Percentiles rank a stretch among this genome's conserved stretches.
These are phyloP conservation scores for Drosophila varians DNA, from an alignment of 1,140 invertebrate species.

Conservation along the genomic window DNA sequence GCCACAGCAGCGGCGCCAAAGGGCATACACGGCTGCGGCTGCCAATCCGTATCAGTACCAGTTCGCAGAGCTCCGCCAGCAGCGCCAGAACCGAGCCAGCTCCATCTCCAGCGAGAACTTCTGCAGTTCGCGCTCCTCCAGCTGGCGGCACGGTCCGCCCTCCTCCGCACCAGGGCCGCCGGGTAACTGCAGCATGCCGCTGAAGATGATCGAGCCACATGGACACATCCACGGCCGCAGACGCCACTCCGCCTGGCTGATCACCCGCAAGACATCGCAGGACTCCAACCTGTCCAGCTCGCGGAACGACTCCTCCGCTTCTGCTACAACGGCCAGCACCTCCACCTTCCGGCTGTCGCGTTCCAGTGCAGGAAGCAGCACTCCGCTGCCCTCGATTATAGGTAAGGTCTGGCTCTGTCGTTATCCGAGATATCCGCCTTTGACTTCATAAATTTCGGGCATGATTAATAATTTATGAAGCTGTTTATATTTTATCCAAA, in stretches of 20 bases:
- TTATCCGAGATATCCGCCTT: too few species aligned
- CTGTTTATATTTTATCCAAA: background rate
- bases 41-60: conserved; percentile 91
- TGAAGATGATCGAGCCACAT: conserved; percentile 88
- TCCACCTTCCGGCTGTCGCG: conserved; percentile 93
- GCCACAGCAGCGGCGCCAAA: conserved; percentile 64
- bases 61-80: conserved; percentile 90
- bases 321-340: conserved; percentile 91
- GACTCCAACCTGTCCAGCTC: conserved; percentile 94
- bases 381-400: conserved; percentile 75
- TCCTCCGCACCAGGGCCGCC: conserved; percentile 82
- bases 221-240: conserved; percentile 84
- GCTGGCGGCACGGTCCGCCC: conserved; percentile 89
- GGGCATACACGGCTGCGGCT: conserved; percentile 74
- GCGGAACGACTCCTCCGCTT: conserved; percentile 94
- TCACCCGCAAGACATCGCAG: conserved; percentile 94
- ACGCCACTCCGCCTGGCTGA: conserved; percentile 92
- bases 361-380: conserved; percentile 88
- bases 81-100: conserved; percentile 89
- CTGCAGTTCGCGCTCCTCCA: conserved; percentile 91
- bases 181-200: conserved; percentile 88
- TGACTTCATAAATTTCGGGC: background rate
- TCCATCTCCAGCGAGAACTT: conserved; percentile 95
- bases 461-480: background rate
- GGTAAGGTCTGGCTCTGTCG: conserved; percentile 44